These are phyloP conservation scores for Oxyruncus cristatus DNA, from an alignment of 2,113 vertebrate genomes.

Conservation along the genomic window DNA sequence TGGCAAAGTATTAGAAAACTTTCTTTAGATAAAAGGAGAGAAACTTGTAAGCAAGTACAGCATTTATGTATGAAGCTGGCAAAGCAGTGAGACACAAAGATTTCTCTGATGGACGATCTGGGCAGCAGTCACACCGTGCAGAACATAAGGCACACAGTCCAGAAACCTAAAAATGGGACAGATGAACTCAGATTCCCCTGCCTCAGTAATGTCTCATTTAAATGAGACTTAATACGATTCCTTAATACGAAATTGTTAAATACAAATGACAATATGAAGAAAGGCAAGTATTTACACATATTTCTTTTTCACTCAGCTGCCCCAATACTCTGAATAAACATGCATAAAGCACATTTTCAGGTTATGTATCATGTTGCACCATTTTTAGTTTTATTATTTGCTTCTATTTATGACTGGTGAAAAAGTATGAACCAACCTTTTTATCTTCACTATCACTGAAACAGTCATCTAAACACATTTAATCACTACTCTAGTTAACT, in stretches of 20 bases:
- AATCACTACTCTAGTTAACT: constrained; percentile 14
- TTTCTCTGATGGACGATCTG: background rate
- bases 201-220: background rate
- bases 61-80: background rate
- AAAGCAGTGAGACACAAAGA: background rate
- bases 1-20: background rate
- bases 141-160: background rate
- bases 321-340: background rate
- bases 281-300: background rate
- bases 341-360: background rate
- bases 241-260: background rate
- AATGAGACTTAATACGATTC: background rate
- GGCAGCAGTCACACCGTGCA: background rate
- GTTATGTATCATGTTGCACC: background rate
- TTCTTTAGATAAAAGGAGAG: background rate
- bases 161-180: background rate
- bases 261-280: background rate
- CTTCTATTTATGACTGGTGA: background rate
- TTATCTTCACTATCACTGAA: background rate
- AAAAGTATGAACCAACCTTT: background rate
- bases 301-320: background rate
- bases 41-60: background rate
- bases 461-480: background rate
- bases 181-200: background rate
- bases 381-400: background rate